These are phyloP conservation scores for Tragelaphus scriptus DNA, from an alignment of 2,113 vertebrate genomes.

Conservation along the genomic window DNA sequence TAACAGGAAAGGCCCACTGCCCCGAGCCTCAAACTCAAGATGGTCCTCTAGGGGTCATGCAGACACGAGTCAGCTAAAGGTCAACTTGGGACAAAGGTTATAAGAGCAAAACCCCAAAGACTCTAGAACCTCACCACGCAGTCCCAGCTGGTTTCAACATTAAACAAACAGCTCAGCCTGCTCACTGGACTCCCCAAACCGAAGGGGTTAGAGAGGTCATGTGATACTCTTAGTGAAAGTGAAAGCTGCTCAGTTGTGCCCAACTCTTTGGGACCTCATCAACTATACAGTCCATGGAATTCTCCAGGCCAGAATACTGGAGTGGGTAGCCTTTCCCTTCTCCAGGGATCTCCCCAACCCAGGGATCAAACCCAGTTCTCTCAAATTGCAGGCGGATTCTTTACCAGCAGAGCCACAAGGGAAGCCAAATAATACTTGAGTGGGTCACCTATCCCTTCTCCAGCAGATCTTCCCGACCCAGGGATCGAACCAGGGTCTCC, in stretches of 20 bases:
- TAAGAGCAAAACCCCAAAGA: not conserved
- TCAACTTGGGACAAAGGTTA: not conserved
- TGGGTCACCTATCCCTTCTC: not conserved
- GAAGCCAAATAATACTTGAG: not conserved
- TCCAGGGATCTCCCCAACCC: not conserved
- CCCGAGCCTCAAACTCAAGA: not conserved
- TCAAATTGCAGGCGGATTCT: not conserved
- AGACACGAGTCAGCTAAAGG: not conserved
- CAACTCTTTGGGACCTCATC: not conserved
- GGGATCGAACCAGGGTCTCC: not conserved
- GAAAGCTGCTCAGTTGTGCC: not conserved
- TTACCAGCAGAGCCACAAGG: not conserved
- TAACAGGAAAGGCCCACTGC: not conserved
- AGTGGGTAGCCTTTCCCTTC: not conserved
- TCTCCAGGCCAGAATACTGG: not conserved
- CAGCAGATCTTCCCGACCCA: not conserved
- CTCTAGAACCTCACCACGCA: not conserved
- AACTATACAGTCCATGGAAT: not conserved
- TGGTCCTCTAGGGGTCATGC: not conserved
- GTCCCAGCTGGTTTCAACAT: not conserved
- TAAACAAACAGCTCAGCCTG: not conserved
- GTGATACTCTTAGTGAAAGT: not conserved
- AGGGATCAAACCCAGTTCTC: not conserved
- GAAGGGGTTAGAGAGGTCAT: not conserved
- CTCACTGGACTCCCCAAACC: not conserved